phyloP scores from a whole-genome alignment of 2,113 vertebrate genomes.

The Tichodroma muraria region DNA sequence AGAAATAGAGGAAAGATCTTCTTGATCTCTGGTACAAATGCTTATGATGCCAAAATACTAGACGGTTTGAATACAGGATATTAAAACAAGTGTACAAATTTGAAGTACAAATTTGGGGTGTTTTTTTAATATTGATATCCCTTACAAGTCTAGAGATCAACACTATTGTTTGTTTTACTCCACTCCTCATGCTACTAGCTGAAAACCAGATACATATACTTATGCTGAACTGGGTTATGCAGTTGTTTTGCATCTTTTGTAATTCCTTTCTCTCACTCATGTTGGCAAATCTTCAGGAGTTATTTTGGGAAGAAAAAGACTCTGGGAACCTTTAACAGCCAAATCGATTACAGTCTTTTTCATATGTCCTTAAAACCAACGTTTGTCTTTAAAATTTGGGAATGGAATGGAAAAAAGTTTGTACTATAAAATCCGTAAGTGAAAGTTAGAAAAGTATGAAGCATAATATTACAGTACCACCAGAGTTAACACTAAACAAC shows the following conservation, averaged over 20 bases:
- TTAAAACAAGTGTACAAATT: conserved; percentile 9
- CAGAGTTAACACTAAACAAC: not conserved
- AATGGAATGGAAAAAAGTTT: not conserved
- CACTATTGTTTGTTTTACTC: not conserved
- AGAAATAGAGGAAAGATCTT: conserved; percentile 29
- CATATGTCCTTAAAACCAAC: not conserved
- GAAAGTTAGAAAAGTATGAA: not conserved
- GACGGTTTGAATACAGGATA: not conserved
- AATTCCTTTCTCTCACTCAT: not conserved
- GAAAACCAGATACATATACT: not conserved
- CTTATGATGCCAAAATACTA: not conserved
- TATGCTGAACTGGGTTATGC: not conserved
- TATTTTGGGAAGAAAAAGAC: not conserved
- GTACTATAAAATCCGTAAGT: not conserved
- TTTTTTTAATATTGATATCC: not conserved
- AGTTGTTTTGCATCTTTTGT: not conserved
- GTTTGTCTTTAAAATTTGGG: not conserved
- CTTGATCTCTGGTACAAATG: conserved; percentile 13
- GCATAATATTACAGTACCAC: not conserved
- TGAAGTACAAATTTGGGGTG: not conserved
- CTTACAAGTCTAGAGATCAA: not conserved
- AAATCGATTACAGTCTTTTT: not conserved
- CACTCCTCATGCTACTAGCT: not conserved
- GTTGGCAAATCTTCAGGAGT: not conserved
- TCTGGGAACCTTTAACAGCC: not conserved